Conservation (phyloP, 2,797 vertebrate species). For the Myripristis jacobus region DNA sequence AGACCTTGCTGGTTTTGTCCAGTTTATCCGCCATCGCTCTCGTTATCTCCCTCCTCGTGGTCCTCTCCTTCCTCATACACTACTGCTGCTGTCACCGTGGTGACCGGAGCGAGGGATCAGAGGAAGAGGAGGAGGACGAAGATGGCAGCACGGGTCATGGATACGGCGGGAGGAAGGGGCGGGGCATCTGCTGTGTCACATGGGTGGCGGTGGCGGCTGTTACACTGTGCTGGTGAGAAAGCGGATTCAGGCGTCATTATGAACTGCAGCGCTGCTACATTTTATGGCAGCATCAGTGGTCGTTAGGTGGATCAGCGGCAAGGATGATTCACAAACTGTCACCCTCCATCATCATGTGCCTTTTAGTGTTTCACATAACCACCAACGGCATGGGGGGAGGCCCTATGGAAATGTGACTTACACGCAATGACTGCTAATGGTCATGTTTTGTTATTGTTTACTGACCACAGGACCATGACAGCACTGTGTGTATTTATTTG, state of each 20-base stretch:
- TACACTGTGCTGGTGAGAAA: slow-evolving; percentile 90
- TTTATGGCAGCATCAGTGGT: slow-evolving; percentile 4
- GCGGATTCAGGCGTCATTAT: slow-evolving; percentile 5
- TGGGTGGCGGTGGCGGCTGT: slow-evolving; percentile 93
- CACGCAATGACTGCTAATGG: slow-evolving; percentile 52
- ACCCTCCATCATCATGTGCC: slow-evolving; percentile 50
- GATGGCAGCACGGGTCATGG: slow-evolving; percentile 84
- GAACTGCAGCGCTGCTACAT: neutral
- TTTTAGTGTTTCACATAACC: slow-evolving; percentile 43
- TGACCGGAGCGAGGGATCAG: slow-evolving; percentile 80
- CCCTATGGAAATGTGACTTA: neutral
- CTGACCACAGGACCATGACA: slow-evolving; percentile 30
- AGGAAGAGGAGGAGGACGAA: slow-evolving; percentile 87
- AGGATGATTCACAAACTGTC: slow-evolving; percentile 56
- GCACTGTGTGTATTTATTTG: neutral
- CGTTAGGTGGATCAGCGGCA: slow-evolving; percentile 5
- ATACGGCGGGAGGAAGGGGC: slow-evolving; percentile 86
- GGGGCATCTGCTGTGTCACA: slow-evolving; percentile 90
- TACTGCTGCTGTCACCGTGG: slow-evolving; percentile 88
- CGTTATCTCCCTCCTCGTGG: slow-evolving; percentile 83
- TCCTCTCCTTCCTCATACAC: slow-evolving; percentile 86
- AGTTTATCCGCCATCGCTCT: slow-evolving; percentile 84
- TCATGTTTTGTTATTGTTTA: slow-evolving; percentile 59
- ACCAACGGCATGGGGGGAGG: slow-evolving; percentile 36
- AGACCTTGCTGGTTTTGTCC: slow-evolving; percentile 86